These are phyloP conservation scores for Papilio polytes DNA, from an alignment of 1,140 invertebrate genomes.

Conservation along the genomic window DNA sequence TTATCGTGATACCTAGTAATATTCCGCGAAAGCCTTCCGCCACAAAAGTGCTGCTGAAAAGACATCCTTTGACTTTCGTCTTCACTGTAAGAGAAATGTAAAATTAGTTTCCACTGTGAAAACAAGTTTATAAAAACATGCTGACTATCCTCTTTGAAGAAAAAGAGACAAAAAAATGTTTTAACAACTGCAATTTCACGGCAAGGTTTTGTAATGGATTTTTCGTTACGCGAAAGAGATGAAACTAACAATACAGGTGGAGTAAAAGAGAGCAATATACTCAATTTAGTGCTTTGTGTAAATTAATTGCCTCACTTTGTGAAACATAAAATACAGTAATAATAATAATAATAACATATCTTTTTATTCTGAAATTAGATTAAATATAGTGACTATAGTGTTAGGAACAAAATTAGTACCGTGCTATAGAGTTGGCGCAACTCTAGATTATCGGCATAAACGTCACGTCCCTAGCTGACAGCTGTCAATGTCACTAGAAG, in stretches of 20 bases:
- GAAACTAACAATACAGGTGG: background rate
- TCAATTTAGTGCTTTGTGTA: background rate
- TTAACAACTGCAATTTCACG: too few relatives aligned
- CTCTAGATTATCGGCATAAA: too few relatives aligned
- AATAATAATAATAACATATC: too few relatives aligned
- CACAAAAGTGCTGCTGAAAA: background rate
- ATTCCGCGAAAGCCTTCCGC: slow-evolving; percentile 19
- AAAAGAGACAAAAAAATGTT: too few relatives aligned
- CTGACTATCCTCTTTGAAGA: background rate
- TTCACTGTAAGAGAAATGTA: background rate
- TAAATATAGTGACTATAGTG: too few relatives aligned
- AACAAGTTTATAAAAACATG: background rate
- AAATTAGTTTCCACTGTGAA: background rate
- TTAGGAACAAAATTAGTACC: too few relatives aligned
- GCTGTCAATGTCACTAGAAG: too few relatives aligned
- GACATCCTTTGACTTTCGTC: background rate
- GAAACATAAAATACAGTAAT: background rate
- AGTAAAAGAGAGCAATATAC: background rate
- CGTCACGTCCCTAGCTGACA: too few relatives aligned
- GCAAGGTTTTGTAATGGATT: background rate
- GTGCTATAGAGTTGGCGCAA: too few relatives aligned
- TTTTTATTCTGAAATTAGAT: too few relatives aligned
- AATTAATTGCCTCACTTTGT: background rate
- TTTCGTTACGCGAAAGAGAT: background rate
- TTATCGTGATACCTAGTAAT: slow-evolving; percentile 31